Percentiles rank a stretch among this genome's conserved stretches.
Evolutionary conservation across 35 echinoderm and acorn worm genomes (phyloP).

Genomic region (Lytechinus variegatus): DNA sequence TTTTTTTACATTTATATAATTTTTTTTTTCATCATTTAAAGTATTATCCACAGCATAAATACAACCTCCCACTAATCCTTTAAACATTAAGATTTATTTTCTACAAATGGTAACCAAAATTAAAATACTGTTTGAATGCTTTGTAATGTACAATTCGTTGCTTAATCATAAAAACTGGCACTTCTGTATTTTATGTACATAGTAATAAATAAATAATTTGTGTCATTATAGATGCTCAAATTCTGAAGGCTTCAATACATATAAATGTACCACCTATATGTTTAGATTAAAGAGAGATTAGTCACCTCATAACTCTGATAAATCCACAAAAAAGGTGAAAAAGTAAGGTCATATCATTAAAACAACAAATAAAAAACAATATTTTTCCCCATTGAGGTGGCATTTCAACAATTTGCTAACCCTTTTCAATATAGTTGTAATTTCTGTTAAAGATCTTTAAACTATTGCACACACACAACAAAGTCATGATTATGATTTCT

Average conservation of each 20-base stretch:
- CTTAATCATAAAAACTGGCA: constrained; percentile 19
- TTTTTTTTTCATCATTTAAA: neutral
- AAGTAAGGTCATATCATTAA: neutral
- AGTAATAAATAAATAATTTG: constrained; percentile 2
- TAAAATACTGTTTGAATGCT: constrained; percentile 20
- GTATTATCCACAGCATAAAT: neutral
- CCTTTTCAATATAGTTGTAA: neutral
- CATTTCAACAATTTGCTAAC: neutral
- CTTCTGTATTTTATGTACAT: neutral
- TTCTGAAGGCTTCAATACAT: neutral
- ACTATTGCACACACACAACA: constrained; percentile 18
- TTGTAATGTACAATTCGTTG: constrained; percentile 13
- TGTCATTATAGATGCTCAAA: constrained; percentile 4
- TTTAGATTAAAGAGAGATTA: neutral
- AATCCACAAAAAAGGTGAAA: neutral
- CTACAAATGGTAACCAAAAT: constrained; percentile 19
- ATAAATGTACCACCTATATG: neutral
- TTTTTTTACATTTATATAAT: neutral
- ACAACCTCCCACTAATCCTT: neutral
- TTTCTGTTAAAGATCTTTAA: neutral
- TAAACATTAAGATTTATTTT: neutral
- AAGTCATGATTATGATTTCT: neutral
- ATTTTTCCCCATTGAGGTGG: neutral
- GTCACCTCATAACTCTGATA: neutral
- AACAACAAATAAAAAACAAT: neutral